Percentiles rank a stretch among this genome's conserved stretches.
Evolutionary conservation across 2,113 vertebrate genomes (phyloP).

Genomic region (Cranoglanis bouderius): DNA sequence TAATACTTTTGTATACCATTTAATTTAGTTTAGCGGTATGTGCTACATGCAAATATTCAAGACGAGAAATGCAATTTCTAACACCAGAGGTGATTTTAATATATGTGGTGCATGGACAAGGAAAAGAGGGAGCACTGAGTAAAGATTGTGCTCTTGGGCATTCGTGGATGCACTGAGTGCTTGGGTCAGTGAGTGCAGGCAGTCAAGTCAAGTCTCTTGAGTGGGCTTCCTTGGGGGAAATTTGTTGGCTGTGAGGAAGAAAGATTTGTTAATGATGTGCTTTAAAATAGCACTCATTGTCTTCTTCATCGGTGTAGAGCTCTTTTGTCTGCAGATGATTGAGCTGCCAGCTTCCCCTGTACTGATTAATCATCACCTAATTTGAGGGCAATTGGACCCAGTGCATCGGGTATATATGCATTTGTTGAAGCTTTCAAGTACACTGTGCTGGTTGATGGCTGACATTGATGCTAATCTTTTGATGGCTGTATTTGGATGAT

Average conservation of each 20-base stretch:
- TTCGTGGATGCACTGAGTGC: background rate
- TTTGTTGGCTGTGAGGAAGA: background rate
- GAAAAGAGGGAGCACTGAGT: background rate
- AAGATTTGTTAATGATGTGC: constrained; percentile 16
- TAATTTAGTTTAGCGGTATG: background rate
- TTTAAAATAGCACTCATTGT: background rate
- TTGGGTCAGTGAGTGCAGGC: background rate
- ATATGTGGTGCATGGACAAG: background rate
- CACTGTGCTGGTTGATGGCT: background rate
- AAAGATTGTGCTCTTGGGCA: background rate
- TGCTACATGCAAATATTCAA: background rate
- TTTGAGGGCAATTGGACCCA: background rate
- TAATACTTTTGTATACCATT: background rate
- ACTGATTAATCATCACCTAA: constrained; percentile 3
- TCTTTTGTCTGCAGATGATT: constrained; percentile 1
- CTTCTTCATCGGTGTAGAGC: background rate
- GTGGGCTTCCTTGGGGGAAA: background rate
- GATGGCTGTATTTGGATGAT: background rate
- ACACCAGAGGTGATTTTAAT: background rate
- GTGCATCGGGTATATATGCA: background rate
- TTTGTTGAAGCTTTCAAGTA: background rate
- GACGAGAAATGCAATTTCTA: background rate
- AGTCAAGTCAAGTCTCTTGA: background rate
- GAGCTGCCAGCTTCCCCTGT: background rate
- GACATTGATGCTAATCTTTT: background rate